A percentile compares a stretch with the other conserved stretches of the same genome.
Conservation (phyloP, 1,140 invertebrate genomes). For the Meloidogyne chitwoodi region DNA sequence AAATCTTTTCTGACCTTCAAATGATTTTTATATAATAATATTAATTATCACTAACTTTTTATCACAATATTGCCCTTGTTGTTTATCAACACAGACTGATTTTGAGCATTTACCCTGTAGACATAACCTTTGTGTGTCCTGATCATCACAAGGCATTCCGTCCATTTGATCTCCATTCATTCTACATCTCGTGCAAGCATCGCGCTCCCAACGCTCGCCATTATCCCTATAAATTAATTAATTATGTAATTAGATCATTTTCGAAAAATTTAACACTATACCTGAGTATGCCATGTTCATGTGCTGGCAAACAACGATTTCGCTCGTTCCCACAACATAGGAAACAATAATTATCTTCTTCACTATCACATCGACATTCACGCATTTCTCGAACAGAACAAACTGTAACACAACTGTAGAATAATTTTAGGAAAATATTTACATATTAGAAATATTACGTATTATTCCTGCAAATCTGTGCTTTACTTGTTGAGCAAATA, state of each 20-base stretch:
- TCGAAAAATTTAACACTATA: not conserved
- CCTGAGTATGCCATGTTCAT: slow-evolving; percentile 56
- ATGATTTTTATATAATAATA: not conserved
- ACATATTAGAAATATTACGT: slow-evolving; percentile 33
- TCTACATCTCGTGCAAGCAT: slow-evolving; percentile 51
- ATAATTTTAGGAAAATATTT: not conserved
- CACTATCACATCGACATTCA: slow-evolving; percentile 55
- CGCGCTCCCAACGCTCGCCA: slow-evolving; percentile 58
- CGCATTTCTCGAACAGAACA: slow-evolving; percentile 55
- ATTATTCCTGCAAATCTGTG: slow-evolving; percentile 53
- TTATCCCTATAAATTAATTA: slow-evolving; percentile 43
- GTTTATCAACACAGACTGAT: slow-evolving; percentile 57
- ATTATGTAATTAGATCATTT: not conserved
- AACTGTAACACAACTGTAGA: slow-evolving; percentile 55
- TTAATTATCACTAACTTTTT: slow-evolving; percentile 47
- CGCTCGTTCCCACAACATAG: slow-evolving; percentile 54
- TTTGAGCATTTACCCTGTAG: slow-evolving; percentile 60
- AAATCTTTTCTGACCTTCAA: slow-evolving; percentile 58
- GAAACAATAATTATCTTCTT: slow-evolving; percentile 60
- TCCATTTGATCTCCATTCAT: slow-evolving; percentile 57
- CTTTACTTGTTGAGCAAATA: slow-evolving; percentile 51
- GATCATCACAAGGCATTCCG: slow-evolving; percentile 56
- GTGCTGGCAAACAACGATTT: slow-evolving; percentile 51
- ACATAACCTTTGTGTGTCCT: slow-evolving; percentile 53
- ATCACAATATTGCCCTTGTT: slow-evolving; percentile 54